Conservation (phyloP, 1,140 invertebrate genomes). For the Uloborus diversus region DNA sequence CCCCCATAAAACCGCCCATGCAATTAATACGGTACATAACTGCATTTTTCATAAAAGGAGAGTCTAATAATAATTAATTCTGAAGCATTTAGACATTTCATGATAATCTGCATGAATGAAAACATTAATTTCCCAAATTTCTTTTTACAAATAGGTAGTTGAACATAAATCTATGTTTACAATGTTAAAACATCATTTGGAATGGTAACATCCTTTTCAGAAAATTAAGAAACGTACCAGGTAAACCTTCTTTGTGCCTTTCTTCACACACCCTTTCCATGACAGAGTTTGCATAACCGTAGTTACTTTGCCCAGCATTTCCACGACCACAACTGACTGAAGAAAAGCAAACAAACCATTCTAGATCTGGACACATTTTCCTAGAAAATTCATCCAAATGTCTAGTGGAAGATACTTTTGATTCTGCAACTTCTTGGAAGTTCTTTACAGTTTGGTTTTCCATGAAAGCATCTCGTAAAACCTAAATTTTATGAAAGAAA, state of each 20-base stretch:
- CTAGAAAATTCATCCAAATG: constrained; percentile 80
- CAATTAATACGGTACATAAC: too few species aligned
- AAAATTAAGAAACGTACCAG: constrained; percentile 66
- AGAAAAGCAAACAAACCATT: constrained; percentile 94
- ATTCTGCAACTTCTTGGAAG: constrained; percentile 75
- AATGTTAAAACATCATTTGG: background rate
- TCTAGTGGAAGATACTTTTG: constrained; percentile 75
- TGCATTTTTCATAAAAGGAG: too few species aligned
- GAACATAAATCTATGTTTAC: background rate
- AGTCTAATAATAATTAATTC: too few species aligned
- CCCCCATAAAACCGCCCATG: too few species aligned
- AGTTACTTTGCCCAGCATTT: constrained; percentile 94
- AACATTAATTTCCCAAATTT: too few species aligned
- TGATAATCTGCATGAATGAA: too few species aligned
- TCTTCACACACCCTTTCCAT: constrained; percentile 95
- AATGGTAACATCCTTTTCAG: background rate
- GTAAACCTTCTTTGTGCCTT: constrained; percentile 78
- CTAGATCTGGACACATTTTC: constrained; percentile 77
- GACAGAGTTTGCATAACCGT: constrained; percentile 92
- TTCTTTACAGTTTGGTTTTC: constrained; percentile 86
- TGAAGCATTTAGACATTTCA: too few species aligned
- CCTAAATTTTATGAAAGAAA: constrained; percentile 60
- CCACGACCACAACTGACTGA: constrained; percentile 93
- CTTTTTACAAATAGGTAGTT: background rate
- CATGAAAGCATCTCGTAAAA: constrained; percentile 85